Conservation (phyloP, 2,113 vertebrate genomes). For the Trichomycterus rosablanca region DNA sequence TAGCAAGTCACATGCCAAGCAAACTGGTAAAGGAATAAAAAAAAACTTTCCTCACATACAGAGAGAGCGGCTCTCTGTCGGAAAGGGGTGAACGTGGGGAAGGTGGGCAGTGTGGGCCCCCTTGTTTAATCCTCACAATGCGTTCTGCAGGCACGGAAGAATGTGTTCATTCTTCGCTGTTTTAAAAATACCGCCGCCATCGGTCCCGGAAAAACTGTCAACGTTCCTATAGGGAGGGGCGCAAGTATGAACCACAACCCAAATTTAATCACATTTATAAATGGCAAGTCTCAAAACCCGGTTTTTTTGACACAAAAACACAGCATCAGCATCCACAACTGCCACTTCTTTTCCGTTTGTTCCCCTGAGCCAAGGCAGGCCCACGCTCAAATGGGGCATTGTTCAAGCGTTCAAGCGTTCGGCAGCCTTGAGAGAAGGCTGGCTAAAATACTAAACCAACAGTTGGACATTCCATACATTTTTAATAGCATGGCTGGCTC, state of each 20-base stretch:
- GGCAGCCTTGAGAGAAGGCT: slow-evolving; percentile 62
- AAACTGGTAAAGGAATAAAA: slow-evolving; percentile 4
- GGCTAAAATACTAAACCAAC: slow-evolving; percentile 75
- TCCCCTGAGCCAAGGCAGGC: slow-evolving; percentile 43
- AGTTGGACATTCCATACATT: slow-evolving; percentile 83
- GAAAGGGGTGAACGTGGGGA: slow-evolving; percentile 37
- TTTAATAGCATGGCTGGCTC: slow-evolving; percentile 74
- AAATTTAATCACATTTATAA: slow-evolving; percentile 50
- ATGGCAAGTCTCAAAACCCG: slow-evolving; percentile 49
- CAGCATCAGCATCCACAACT: slow-evolving; percentile 46
- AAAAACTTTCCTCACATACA: not conserved
- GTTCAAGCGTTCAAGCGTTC: slow-evolving; percentile 58
- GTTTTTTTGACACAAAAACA: slow-evolving; percentile 47
- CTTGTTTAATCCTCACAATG: slow-evolving; percentile 60
- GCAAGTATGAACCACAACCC: slow-evolving; percentile 30
- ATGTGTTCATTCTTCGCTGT: slow-evolving; percentile 62
- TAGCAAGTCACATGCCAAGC: slow-evolving; percentile 16
- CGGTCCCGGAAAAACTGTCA: slow-evolving; percentile 64
- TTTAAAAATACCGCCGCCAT: slow-evolving; percentile 66
- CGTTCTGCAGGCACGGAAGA: slow-evolving; percentile 62
- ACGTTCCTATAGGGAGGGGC: slow-evolving; percentile 61
- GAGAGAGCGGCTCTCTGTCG: not conserved
- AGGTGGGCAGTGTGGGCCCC: slow-evolving; percentile 55
- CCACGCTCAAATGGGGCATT: slow-evolving; percentile 63
- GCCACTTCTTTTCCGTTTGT: slow-evolving; percentile 49